Evolutionary conservation across 2,113 vertebrate genomes (phyloP).

Genomic region (Mystacornis crossleyi): DNA sequence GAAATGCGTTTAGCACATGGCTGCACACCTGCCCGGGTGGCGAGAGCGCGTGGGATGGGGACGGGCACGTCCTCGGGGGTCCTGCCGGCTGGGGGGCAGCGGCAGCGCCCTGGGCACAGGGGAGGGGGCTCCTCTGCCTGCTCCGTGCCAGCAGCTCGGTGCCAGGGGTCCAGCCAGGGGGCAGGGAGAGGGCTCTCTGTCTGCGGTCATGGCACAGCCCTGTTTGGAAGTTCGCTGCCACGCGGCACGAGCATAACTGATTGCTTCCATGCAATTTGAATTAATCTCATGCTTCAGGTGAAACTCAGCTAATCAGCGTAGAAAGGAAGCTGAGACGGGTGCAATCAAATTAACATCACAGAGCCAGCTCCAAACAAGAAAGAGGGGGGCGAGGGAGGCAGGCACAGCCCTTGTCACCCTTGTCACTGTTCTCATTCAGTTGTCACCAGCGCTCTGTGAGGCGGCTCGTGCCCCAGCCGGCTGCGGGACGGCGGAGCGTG

Average conservation of each 20-base stretch:
- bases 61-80: rapidly evolving
- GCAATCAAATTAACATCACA: conserved; percentile 72
- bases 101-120: not conserved
- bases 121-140: not conserved
- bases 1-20: conserved; percentile 6
- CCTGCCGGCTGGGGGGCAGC: rapidly evolving
- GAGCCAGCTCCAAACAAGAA: conserved; percentile 58
- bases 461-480: not conserved
- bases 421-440: conserved; percentile 18
- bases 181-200: not conserved
- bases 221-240: not conserved
- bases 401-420: conserved; percentile 20
- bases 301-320: conserved; percentile 72
- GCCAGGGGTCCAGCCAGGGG: not conserved
- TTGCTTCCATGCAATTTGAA: conserved; percentile 70
- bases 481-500: not conserved
- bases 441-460: not conserved
- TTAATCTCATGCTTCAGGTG: conserved; percentile 79
- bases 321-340: conserved; percentile 71
- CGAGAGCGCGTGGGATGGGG: not conserved
- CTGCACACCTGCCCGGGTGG: not conserved
- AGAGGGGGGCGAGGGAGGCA: conserved; percentile 1
- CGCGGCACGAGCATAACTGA: conserved; percentile 16
- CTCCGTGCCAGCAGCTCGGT: rapidly evolving
- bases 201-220: rapidly evolving